phyloP scores from a whole-genome alignment of 2,888 invertebrate genomes.

The Drosophila flavopinicola region DNA sequence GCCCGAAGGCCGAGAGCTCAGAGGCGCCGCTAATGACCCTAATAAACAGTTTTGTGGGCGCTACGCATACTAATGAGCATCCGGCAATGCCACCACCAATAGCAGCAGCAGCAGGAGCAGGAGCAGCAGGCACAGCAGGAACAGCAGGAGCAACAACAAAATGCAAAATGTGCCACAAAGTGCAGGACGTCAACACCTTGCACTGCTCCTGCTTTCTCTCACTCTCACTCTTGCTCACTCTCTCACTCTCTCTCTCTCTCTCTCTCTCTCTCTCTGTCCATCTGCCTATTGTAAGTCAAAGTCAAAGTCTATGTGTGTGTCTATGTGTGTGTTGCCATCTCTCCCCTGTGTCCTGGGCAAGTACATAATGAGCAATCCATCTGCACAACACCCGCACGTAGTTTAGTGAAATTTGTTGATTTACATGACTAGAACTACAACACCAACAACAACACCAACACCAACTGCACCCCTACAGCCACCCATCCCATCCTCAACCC shows the following conservation, averaged over 20 bases:
- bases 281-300: background rate
- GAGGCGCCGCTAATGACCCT: slow-evolving; percentile 76
- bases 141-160: slow-evolving; percentile 23
- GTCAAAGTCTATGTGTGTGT: background rate
- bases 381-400: slow-evolving; percentile 76
- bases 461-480: slow-evolving; percentile 18
- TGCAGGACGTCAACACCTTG: slow-evolving; percentile 76
- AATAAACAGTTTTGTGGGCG: slow-evolving; percentile 77
- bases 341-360: slow-evolving; percentile 1
- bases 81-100: slow-evolving; percentile 18
- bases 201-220: slow-evolving; percentile 9
- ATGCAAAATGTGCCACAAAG: slow-evolving; percentile 58
- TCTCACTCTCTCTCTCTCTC: background rate
- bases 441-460: background rate
- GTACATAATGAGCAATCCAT: slow-evolving; percentile 74
- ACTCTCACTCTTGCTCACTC: background rate
- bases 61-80: slow-evolving; percentile 74
- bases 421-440: slow-evolving; percentile 57
- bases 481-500: background rate
- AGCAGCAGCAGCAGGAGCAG: slow-evolving; percentile 7
- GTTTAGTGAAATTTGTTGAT: slow-evolving; percentile 78
- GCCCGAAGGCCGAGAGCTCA: slow-evolving; percentile 34
- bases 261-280: background rate
- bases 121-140: slow-evolving; percentile 21
- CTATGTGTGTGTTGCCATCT: too few relatives aligned